A percentile compares a stretch with the other conserved stretches of the same genome.
These are phyloP conservation scores for Eublepharis macularius DNA, from an alignment of 2,113 vertebrate genomes.

Conservation along the genomic window DNA sequence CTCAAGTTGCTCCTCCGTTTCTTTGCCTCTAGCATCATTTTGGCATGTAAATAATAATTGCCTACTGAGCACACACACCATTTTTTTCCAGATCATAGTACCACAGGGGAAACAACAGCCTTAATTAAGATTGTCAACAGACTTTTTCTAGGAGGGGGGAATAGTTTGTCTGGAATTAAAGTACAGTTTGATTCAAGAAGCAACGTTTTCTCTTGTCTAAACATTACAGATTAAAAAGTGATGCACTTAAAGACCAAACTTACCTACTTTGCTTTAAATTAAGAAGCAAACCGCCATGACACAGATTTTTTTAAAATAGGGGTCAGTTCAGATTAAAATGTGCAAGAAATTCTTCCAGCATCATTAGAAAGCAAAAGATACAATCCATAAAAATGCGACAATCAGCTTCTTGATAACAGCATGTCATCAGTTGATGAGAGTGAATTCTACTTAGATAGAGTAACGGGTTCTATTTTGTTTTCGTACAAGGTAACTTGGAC, in stretches of 20 bases:
- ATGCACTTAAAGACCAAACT: not conserved
- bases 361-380: not conserved
- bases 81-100: not conserved
- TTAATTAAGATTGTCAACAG: not conserved
- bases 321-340: not conserved
- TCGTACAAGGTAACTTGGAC: not conserved
- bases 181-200: not conserved
- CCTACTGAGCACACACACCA: slow-evolving; percentile 18
- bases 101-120: not conserved
- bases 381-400: not conserved
- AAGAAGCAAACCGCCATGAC: not conserved
- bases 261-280: not conserved
- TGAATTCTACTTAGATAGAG: slow-evolving; percentile 27
- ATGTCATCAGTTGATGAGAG: slow-evolving; percentile 45
- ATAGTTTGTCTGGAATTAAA: not conserved
- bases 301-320: not conserved
- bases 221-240: not conserved
- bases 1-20: slow-evolving; percentile 56
- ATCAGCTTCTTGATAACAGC: not conserved
- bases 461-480: not conserved
- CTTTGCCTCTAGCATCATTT: slow-evolving; percentile 65
- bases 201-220: not conserved
- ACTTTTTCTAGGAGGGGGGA: not conserved
- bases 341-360: not conserved
- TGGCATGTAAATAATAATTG: slow-evolving; percentile 61